phyloP scores from a whole-genome alignment of 37 sponge, comb jelly and placozoan genomes.

The Haliclona indistincta region DNA sequence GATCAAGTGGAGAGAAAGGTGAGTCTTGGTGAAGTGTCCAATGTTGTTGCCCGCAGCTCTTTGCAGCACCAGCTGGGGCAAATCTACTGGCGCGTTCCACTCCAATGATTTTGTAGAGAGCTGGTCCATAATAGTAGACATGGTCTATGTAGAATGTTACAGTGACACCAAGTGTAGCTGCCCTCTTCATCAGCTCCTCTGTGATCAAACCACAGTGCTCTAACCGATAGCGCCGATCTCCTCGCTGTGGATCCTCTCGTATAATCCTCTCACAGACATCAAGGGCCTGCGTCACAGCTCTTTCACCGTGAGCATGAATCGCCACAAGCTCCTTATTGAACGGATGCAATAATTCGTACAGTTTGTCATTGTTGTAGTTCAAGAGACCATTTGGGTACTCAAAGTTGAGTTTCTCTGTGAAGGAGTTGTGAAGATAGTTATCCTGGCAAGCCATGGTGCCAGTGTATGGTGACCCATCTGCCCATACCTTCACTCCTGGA shows the following conservation, averaged over 20 bases:
- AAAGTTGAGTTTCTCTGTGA: constrained; percentile 39
- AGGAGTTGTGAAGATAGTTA: constrained; percentile 33
- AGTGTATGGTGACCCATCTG: constrained; percentile 58
- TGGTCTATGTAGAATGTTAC: constrained; percentile 46
- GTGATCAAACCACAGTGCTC: constrained; percentile 61
- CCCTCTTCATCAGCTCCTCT: constrained; percentile 23
- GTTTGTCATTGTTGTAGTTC: not conserved
- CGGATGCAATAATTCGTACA: not conserved
- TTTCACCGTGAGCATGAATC: constrained; percentile 67
- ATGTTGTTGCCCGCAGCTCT: constrained; percentile 1
- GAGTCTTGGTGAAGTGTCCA: constrained; percentile 54
- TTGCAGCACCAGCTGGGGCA: constrained; percentile 27
- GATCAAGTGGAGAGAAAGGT: constrained; percentile 33
- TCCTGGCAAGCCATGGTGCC: constrained; percentile 51
- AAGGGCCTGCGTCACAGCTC: constrained; percentile 51
- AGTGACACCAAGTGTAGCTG: constrained; percentile 41
- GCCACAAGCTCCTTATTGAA: constrained; percentile 19
- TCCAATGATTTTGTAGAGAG: constrained; percentile 55
- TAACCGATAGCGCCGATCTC: constrained; percentile 46
- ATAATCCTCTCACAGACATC: constrained; percentile 15
- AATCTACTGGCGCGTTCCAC: constrained; percentile 30
- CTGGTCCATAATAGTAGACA: constrained; percentile 41
- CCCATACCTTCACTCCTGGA: constrained; percentile 49
- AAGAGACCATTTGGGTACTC: not conserved
- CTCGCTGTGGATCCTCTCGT: not conserved